Conservation (phyloP, 2,113 vertebrate genomes). For the Thymallus thymallus region DNA sequence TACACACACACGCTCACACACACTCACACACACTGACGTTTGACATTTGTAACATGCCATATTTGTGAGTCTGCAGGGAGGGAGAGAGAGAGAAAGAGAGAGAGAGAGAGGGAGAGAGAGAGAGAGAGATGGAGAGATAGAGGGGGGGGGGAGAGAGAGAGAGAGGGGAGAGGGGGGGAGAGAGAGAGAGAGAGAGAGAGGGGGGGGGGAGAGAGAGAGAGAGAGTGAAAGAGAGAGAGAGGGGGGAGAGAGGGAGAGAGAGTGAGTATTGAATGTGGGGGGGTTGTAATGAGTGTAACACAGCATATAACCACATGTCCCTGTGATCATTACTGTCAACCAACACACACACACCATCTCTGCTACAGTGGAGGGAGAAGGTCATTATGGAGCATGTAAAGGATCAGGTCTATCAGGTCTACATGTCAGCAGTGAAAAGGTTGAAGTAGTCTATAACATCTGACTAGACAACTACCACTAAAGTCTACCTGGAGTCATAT, state of each 20-base stretch:
- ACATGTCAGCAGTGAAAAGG: slow-evolving; percentile 67
- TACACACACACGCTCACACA: slow-evolving; percentile 19
- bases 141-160: too few relatives aligned
- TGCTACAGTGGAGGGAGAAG: slow-evolving; percentile 48
- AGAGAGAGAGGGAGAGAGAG: too few relatives aligned
- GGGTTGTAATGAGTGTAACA: slow-evolving; percentile 58
- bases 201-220: too few relatives aligned
- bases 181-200: too few relatives aligned
- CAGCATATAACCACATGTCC: slow-evolving; percentile 40
- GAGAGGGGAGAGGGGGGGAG: too few relatives aligned
- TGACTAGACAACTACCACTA: too few relatives aligned
- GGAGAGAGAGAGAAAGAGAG: slow-evolving; percentile 26
- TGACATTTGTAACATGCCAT: slow-evolving; percentile 64
- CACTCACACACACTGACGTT: slow-evolving; percentile 10
- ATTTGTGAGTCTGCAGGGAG: slow-evolving; percentile 32
- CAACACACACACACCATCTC: slow-evolving; percentile 23
- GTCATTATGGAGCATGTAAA: slow-evolving; percentile 64
- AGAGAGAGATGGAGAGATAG: too few relatives aligned
- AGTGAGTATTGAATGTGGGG: slow-evolving; percentile 5
- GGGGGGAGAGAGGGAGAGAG: slow-evolving; percentile 53
- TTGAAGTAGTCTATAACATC: too few relatives aligned
- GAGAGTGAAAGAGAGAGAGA: slow-evolving; percentile 36
- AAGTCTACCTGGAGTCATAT: too few relatives aligned
- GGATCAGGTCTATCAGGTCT: slow-evolving; percentile 38
- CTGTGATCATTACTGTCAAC: slow-evolving; percentile 36